A percentile compares a stretch with the other conserved stretches of the same genome.
Evolutionary conservation across 2,113 vertebrate species (phyloP).

Genomic region (Pipa parva): DNA sequence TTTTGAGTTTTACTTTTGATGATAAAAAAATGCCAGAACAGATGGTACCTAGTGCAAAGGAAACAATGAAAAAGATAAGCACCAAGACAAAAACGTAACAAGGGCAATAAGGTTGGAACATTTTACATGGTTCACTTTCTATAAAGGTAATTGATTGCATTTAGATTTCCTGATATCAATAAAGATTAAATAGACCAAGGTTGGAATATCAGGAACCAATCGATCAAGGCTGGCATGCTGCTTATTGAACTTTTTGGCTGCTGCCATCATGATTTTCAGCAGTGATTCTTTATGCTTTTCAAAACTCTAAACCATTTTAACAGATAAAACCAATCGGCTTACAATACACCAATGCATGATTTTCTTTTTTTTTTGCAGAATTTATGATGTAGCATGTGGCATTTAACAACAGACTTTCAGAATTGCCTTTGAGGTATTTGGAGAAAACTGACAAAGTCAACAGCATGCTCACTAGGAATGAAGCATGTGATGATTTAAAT

Average conservation of each 20-base stretch:
- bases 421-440: slow-evolving; percentile 22
- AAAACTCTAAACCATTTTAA: slow-evolving; percentile 1
- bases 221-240: neutral
- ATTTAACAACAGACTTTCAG: slow-evolving; percentile 21
- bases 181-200: neutral
- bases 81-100: neutral
- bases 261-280: slow-evolving; percentile 16
- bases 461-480: slow-evolving; percentile 20
- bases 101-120: too few relatives aligned
- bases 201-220: too few relatives aligned
- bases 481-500: neutral
- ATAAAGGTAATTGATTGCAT: too few relatives aligned
- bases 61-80: neutral
- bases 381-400: slow-evolving; percentile 28
- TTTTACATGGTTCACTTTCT: too few relatives aligned
- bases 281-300: slow-evolving; percentile 5
- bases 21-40: too few relatives aligned
- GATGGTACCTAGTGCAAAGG: too few relatives aligned
- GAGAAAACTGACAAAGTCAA: slow-evolving; percentile 25
- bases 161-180: too few relatives aligned
- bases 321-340: slow-evolving; percentile 9
- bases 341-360: too few relatives aligned
- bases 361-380: slow-evolving; percentile 10
- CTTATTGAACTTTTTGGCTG: slow-evolving; percentile 16
- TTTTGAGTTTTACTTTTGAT: too few relatives aligned